Base-by-base conservation (phyloP, 2,797 vertebrate species). In the Lepilemur septentrionalis region DNA sequence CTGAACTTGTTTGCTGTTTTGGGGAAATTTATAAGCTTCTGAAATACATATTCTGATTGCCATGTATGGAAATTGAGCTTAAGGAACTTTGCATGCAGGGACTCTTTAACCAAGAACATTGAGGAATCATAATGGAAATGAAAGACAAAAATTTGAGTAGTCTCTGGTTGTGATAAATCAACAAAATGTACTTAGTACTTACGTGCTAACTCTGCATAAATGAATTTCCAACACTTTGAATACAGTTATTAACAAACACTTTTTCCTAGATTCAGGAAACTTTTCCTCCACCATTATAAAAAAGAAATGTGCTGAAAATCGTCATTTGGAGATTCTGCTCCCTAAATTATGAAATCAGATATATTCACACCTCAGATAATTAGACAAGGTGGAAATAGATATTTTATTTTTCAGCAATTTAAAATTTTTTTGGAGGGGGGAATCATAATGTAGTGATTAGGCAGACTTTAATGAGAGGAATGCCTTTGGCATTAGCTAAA, bases 41-140 rank as follows among this genome's bases (percentile, higher is more conserved):
- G 76, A 92, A 97, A 97, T 92, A 41, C 22, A 23, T 92, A 57
- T 32, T 92, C 5, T 20, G 43, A n/a, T 88, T 55, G 22, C 25
- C 20, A 79, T 52, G 0, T 32, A 72, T 80, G 96, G 88, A 97
- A 97, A 98, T 91, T 92, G 76, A 97, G 41, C 59, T 97, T 96
- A 95, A 89, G 76, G 92, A 96, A 90, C 0, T 55, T 96, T 96
- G 97, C 90, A 76, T 75, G 30, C 83, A 96, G 93, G 96, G 97
- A 94, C 89, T 82, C 25, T 94, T 87, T 67, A 97, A 91, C 69
- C 70, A 98, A 95, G 57, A 98, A 97, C 97, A 97, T 4, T 86
- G 89, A 95, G 67, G 84, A 91, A 94, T 76, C 48, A 91, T 97
- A 97, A 96, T 96, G 80, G 61, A 97, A 96, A 89, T 85, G 50